Evolutionary conservation across 2,888 invertebrate genomes (phyloP), one percentile per base, ranked within the genome.

Genomic region (Rhingia campestris): DNA sequence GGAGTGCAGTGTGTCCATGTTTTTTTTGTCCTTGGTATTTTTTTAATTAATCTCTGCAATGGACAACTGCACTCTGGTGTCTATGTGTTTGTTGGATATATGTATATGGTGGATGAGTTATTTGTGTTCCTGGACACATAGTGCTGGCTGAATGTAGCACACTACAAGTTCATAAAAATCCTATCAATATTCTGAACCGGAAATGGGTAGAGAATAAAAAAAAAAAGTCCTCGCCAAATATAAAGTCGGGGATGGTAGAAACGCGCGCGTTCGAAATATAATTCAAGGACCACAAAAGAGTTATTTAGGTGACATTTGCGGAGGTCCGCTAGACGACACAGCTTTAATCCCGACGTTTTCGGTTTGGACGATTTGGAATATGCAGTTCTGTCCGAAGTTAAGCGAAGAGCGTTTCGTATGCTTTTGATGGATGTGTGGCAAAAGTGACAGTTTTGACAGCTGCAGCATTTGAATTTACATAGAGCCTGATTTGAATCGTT

Each of bases 81-180:
- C 14, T 67, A 53, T 63, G 45, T 49, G 63, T 49, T 59, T 45
- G 56, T 10, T 64, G 47, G 22, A 22, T 22, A 22, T 22, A 22
- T 69, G 80, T 22, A 58, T 30, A 63, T 80, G 79, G 63, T 32
- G 59, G 80, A 84, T 84, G 84, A 84, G 80, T 84, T 84, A 84
- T 84, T 80, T 84, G 74, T 74, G 58, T 74, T 66, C 51, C 22
- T 76, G 77, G 54, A 59, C 45, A 37, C 12, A 6, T 2, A 22
- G 22, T 22, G 22, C 22, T 22, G 22, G 1, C 49, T 63, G 54
- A 45, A 49, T 51, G 47, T 63, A 43, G 64, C 63, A 12, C 74
- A 66, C 70, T 66, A 69, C 74, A 84, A 84, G 80, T 80, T 84
- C 84, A 84, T 84, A 84, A 84, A 84, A 84, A 84, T 84, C 70